Base-by-base conservation (phyloP, 2,888 invertebrate species). In the Spodoptera exigua region DNA sequence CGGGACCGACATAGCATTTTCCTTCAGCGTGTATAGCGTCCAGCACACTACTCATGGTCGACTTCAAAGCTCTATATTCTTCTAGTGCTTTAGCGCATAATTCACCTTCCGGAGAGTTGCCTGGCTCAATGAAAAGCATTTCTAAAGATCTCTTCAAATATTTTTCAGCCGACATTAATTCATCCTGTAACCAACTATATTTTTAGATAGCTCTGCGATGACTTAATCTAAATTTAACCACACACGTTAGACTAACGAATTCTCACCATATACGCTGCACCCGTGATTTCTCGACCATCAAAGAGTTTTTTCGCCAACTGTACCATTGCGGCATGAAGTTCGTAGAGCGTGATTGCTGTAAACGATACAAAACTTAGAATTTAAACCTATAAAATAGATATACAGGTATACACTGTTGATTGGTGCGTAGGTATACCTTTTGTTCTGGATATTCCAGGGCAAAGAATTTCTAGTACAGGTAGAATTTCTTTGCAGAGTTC, bases 261-360 rank as follows among this genome's bases (percentile, higher is more conserved):
- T 49, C 77, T 72, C 85, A 95, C 92, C 82, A 95, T 87, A 69
- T 96, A 95, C 34, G 91, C 91, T 2, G 92, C 84, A 16, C 92
- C 92, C 0, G 93, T 88, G 39, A 96, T 95, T 82, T 96, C 96
- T 3, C 95, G 94, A 0, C 94, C 91, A 16, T 95, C 95, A 78
- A 95, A 96, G 55, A 95, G 90, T 66, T 95, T 95, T 74, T 96
- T 96, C 0, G 96, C 95, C 34, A 97, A 82, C 74, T 96, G 95
- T 2, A 96, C 95, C 69, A 95, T 91, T 0, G 97, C 95, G 13
- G 95, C 95, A 80, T 97, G 97, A 72, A 97, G 89, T 84, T 98
- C 97, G 78, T 97, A 97, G 37, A 97, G 80, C 10, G 96, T 95
- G 51, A 97, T 96, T 0, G 96, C 97, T 95, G 85, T 59, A 95